Conservation (phyloP, 2,113 vertebrate species). For the Clinocottus analis region DNA sequence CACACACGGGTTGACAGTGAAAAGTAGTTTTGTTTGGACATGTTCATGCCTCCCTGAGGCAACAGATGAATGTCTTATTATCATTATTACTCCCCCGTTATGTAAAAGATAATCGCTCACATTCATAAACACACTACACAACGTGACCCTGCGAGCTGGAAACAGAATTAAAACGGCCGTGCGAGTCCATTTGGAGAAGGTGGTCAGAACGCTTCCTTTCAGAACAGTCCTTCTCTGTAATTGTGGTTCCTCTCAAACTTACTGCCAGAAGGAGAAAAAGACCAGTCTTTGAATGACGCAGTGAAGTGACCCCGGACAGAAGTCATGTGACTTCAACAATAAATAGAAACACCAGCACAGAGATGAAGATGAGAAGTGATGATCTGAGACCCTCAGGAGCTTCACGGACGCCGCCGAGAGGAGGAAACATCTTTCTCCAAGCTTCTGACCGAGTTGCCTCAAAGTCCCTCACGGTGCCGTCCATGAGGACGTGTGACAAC, state of each 20-base stretch:
- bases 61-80: constrained; percentile 27
- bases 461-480: constrained; percentile 3
- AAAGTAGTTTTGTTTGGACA: constrained; percentile 23
- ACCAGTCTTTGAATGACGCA: constrained; percentile 7
- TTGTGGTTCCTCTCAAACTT: constrained; percentile 33
- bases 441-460: neutral
- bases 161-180: neutral
- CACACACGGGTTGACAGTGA: constrained; percentile 18
- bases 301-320: neutral
- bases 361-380: neutral
- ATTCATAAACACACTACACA: neutral
- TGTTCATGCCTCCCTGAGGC: neutral
- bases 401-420: neutral
- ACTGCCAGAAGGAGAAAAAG: constrained; percentile 25
- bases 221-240: constrained; percentile 32
- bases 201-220: constrained; percentile 10
- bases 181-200: constrained; percentile 18
- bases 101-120: neutral
- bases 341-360: constrained; percentile 30
- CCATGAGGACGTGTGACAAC: neutral
- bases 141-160: neutral
- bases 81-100: neutral
- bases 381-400: constrained; percentile 13
- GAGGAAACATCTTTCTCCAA: neutral
- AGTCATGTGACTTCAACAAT: constrained; percentile 19